Conservation (phyloP, 2,888 invertebrate species). For the Biston betularia region DNA sequence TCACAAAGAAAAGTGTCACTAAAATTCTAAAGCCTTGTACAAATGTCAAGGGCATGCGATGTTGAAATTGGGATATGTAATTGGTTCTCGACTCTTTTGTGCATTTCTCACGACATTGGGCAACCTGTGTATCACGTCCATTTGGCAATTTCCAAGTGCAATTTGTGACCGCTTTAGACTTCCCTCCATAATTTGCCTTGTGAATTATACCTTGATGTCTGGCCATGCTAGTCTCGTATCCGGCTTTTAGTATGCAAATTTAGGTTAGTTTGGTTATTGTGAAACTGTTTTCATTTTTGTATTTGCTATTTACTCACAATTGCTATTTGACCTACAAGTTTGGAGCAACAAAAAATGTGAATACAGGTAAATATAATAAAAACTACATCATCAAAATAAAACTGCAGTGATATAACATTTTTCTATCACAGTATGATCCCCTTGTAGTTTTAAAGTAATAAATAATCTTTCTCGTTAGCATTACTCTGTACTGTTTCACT, state of each 20-base stretch:
- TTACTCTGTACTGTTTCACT: too few species aligned
- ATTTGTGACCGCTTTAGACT: constrained; percentile 36
- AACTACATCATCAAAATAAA: too few species aligned
- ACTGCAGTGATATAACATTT: too few species aligned
- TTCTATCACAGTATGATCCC: too few species aligned
- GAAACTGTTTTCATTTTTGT: background rate
- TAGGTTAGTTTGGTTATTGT: background rate
- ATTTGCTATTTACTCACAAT: background rate
- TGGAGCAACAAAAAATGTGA: too few species aligned
- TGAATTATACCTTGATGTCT: constrained; percentile 25
- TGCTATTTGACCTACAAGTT: too few species aligned
- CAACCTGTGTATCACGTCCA: constrained; percentile 34
- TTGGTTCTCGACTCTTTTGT: constrained; percentile 5
- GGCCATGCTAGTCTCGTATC: constrained; percentile 1
- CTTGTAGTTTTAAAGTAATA: too few species aligned
- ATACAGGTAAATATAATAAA: too few species aligned
- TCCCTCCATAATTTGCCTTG: constrained; percentile 32
- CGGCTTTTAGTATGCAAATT: background rate
- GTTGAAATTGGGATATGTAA: constrained; percentile 24
- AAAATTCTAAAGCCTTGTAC: constrained; percentile 9
- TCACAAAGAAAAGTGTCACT: constrained; percentile 6
- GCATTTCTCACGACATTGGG: constrained; percentile 41
- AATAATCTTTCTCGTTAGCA: too few species aligned
- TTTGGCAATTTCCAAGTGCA: constrained; percentile 35
- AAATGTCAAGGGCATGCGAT: constrained; percentile 33